Base-by-base conservation (phyloP, 2,888 invertebrate genomes). In the Pherbina coryleti region DNA sequence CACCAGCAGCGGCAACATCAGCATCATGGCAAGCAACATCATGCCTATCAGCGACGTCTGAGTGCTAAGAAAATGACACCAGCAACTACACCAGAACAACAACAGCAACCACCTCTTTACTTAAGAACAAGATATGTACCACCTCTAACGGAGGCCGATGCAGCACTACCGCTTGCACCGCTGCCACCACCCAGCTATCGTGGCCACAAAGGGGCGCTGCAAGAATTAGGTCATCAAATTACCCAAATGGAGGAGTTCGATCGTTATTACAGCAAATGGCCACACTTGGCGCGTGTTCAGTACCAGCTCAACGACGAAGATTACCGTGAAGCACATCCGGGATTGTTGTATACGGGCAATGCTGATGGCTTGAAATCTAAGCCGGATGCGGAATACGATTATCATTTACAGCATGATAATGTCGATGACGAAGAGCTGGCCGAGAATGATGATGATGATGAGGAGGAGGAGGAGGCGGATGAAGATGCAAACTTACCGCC, bases 221-320 rank as follows among this genome's bases (percentile, higher is more conserved):
- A 79, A 11, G 84, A 86, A 44, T 64, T 87, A 79, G 87, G 86
- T n/a, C 87, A 87, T 78, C 87, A 87, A 79, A 87, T 87, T 17
- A 87, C 87, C 44, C 85, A 87, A 51, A 83, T 88, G 78, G 85
- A 88, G 69, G 88, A 87, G 37, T 83, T 88, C 57, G 88, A 88
- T 62, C 87, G 86, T 28, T 88, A 88, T 76, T 88, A 87, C 57
- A 86, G 87, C 79, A 89, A 89, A 79, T 89, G 89, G 89, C 89
- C 89, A 11, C 89, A 89, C 82, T 83, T 89, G 79, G 87, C 87
- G 5, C 85, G 87, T 28, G 86, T 89, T 2, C 88, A 88, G 70
- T 87, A 87, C 34, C 88, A 88, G 79, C 81, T 85, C n/a, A 86
- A 87, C 14, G 86, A 87, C 34, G 87, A 86, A 64, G 84, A 87